Base-by-base conservation (phyloP, 23 tunicate genomes). In the Phallusia fumigata region DNA sequence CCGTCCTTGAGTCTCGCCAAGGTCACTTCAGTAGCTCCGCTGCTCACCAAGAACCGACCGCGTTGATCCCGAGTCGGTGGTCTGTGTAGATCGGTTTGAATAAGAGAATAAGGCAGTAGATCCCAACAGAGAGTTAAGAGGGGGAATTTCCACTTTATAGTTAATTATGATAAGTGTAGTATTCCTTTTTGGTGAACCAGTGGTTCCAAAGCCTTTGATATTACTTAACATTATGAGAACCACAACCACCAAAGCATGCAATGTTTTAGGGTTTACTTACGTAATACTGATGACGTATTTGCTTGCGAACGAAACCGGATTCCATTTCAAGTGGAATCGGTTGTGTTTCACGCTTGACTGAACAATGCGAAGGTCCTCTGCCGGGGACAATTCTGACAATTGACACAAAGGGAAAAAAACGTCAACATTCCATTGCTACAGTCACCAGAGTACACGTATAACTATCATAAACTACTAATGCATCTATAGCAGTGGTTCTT, bases 301-400 rank as follows among this genome's bases (percentile, higher is more conserved):
- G 51, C 31, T 36, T 16, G 94, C 94, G 79, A 40, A 76, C 35
- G 52, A 26, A 33, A 89, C 88, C 74, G 30, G 21, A 32, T 84
- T 81, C 94, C 94, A 89, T 36, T 84, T 69, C 18, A 89, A 0
- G 40, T 74, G 74, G 35, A 89, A 84, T 26, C 82, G 77, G 65
- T 89, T 79, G 80, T 82, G 86, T 65, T 47, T 84, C 35, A 89
- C 85, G 34, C 90, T 65, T 19, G 40, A 18, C n/a, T 53, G 36
- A 50, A 84, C 52, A 19, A 93, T 84, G 3, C 83, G 81, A 31
- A 93, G 82, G 73, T 85, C 79, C 35, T 74, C 88, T 32, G 85
- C 84, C 50, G 98, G 73, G 33, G 94, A 89, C 19, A 94, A 74
- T 36, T 89, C 98, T 94, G 88, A 31, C 24, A 84, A 40, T 21